phyloP scores from a whole-genome alignment of 2,113 vertebrate genomes.

The Carassius gibelio region DNA sequence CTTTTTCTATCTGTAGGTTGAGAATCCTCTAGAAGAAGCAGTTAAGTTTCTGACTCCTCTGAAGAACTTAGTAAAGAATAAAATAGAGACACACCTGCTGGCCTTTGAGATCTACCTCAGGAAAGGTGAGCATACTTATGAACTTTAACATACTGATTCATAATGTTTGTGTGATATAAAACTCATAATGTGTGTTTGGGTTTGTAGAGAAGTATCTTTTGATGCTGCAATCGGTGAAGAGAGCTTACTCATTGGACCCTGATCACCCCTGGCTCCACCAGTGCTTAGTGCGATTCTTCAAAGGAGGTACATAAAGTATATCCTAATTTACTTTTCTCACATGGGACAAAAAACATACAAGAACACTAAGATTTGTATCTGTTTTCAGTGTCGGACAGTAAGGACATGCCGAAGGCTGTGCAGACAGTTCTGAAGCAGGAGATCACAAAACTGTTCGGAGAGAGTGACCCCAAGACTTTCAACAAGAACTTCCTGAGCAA shows the following conservation, averaged over 20 bases:
- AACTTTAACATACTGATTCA: not conserved
- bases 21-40: slow-evolving; percentile 96
- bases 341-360: not conserved
- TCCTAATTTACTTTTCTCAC: not conserved
- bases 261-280: slow-evolving; percentile 97
- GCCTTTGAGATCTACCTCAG: slow-evolving; percentile 99
- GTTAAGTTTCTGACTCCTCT: slow-evolving; percentile 97
- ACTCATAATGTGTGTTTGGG: not conserved
- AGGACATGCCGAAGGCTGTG: slow-evolving; percentile 87
- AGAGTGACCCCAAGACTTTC: slow-evolving; percentile 93
- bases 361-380: not conserved
- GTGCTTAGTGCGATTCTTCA: slow-evolving; percentile 96
- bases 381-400: slow-evolving; percentile 86
- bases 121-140: slow-evolving; percentile 80
- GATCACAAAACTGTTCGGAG: slow-evolving; percentile 93
- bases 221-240: slow-evolving; percentile 96
- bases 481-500: slow-evolving; percentile 95
- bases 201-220: slow-evolving; percentile 89
- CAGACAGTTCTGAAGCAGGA: slow-evolving; percentile 95
- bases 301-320: slow-evolving; percentile 79
- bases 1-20: slow-evolving; percentile 76
- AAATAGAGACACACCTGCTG: slow-evolving; percentile 96
- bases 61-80: slow-evolving; percentile 95
- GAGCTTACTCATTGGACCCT: slow-evolving; percentile 88
- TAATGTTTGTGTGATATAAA: not conserved